Evolutionary conservation across 2,797 vertebrate species (phyloP).

Genomic region (Craterocephalus amniculus): DNA sequence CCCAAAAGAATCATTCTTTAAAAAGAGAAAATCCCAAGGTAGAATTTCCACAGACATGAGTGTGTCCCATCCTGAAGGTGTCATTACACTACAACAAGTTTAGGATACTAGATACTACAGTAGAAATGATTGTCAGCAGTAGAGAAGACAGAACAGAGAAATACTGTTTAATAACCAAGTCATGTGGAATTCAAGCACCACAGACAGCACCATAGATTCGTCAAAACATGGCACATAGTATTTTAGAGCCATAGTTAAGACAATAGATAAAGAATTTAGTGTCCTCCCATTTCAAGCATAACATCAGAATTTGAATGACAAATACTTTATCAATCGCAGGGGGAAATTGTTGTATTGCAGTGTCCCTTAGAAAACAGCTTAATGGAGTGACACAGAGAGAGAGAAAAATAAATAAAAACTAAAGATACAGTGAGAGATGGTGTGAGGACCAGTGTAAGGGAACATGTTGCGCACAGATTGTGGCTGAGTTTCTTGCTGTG

Average conservation of each 20-base stretch:
- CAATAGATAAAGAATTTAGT: neutral
- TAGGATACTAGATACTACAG: neutral
- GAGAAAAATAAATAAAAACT: too few species aligned
- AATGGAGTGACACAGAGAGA: too few species aligned
- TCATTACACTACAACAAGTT: neutral
- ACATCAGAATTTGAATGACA: too few species aligned
- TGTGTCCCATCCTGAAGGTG: neutral
- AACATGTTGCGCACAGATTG: neutral
- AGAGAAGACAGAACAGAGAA: neutral
- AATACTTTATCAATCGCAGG: too few species aligned
- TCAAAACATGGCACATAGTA: neutral
- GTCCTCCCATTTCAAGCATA: neutral
- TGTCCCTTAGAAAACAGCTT: too few species aligned
- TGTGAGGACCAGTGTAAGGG: too few species aligned
- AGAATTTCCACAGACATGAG: neutral
- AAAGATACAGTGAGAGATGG: too few species aligned
- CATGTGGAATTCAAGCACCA: neutral
- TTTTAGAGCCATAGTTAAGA: too few species aligned
- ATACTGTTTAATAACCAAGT: neutral
- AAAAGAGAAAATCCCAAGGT: neutral
- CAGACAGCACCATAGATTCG: neutral
- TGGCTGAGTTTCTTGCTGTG: neutral
- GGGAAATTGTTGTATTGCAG: too few species aligned
- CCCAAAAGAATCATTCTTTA: neutral
- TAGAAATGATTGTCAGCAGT: neutral